Conservation (phyloP, 2,797 vertebrate species). For the Nasua narica region DNA sequence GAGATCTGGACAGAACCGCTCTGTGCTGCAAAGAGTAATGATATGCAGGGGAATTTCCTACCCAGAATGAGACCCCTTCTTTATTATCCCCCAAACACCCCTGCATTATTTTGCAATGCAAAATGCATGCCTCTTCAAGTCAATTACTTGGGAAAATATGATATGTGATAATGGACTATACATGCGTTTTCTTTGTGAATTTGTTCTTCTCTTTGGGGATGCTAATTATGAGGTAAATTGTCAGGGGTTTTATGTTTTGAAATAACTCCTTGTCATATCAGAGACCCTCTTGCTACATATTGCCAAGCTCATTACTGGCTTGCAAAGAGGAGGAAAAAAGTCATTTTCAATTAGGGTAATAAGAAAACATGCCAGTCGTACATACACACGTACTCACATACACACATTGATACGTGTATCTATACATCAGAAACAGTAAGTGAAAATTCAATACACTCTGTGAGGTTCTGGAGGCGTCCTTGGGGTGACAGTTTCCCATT, state of each 20-base stretch:
- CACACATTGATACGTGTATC: neutral
- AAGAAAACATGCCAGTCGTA: conserved; percentile 27
- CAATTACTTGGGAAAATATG: conserved; percentile 59
- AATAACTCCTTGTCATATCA: conserved; percentile 52
- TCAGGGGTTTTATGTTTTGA: conserved; percentile 50
- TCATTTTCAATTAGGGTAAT: conserved; percentile 31
- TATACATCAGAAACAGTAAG: neutral
- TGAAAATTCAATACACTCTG: neutral
- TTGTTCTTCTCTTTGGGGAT: conserved; percentile 44
- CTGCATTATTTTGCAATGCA: conserved; percentile 60
- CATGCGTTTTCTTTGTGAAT: conserved; percentile 45
- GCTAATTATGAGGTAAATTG: conserved; percentile 65
- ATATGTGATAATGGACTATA: conserved; percentile 65
- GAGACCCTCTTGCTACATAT: conserved; percentile 31
- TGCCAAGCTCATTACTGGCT: conserved; percentile 39
- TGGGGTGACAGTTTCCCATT: neutral
- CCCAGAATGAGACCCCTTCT: conserved; percentile 41
- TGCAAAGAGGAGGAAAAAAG: conserved; percentile 36
- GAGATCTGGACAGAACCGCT: neutral
- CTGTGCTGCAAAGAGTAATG: conserved; percentile 57
- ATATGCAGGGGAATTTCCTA: conserved; percentile 51
- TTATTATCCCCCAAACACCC: conserved; percentile 54
- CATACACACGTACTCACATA: neutral
- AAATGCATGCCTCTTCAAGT: conserved; percentile 53
- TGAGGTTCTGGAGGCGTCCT: neutral